These are phyloP conservation scores for Sarcoramphus papa DNA, from an alignment of 2,797 vertebrate species.

Conservation along the genomic window DNA sequence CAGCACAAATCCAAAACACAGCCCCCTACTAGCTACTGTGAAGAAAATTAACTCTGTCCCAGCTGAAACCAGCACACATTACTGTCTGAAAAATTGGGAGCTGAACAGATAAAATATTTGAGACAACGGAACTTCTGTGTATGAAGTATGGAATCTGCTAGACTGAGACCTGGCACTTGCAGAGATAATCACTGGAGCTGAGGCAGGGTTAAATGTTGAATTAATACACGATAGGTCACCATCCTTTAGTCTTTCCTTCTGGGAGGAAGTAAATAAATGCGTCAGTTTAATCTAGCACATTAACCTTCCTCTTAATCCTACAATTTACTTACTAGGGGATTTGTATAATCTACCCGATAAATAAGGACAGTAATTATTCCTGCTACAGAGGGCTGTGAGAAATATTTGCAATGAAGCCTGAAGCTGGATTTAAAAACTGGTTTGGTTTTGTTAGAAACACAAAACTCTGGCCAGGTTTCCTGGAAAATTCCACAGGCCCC, in stretches of 20 bases:
- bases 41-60: not conserved
- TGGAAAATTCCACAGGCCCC: constrained; percentile 35
- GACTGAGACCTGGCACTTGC: not conserved
- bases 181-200: constrained; percentile 8
- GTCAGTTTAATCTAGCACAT: constrained; percentile 47
- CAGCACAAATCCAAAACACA: no score
- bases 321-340: constrained; percentile 60
- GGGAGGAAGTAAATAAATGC: constrained; percentile 50
- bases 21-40: no score
- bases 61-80: not conserved
- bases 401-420: constrained; percentile 10
- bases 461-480: constrained; percentile 30
- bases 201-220: constrained; percentile 12
- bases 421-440: constrained; percentile 30
- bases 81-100: not conserved
- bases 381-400: constrained; percentile 23
- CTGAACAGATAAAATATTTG: not conserved
- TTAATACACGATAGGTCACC: constrained; percentile 24
- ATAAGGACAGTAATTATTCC: constrained; percentile 57
- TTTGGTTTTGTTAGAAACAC: constrained; percentile 46
- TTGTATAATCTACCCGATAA: constrained; percentile 55
- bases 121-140: not conserved
- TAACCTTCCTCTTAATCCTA: constrained; percentile 55
- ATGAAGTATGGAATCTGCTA: not conserved
- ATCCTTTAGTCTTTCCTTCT: constrained; percentile 9